phyloP scores from a whole-genome alignment of 2,113 vertebrate genomes.

The Rattus rattus region DNA sequence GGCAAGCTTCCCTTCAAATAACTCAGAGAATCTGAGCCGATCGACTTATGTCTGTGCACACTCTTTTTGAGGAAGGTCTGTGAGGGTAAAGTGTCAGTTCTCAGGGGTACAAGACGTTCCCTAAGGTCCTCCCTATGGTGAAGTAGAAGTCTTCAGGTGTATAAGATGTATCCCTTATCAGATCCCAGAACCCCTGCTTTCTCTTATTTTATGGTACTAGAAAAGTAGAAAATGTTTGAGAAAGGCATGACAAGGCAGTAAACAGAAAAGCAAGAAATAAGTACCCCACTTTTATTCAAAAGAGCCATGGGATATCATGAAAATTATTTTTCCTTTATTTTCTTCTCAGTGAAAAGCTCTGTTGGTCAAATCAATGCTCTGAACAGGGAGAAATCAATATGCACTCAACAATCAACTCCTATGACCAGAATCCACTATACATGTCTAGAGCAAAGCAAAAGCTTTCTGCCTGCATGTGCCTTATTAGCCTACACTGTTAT shows the following conservation, averaged over 20 bases:
- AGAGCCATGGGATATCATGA: background rate
- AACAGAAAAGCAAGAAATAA: background rate
- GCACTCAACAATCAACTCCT: background rate
- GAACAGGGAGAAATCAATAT: background rate
- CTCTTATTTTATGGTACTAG: accelerated
- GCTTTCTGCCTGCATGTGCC: background rate
- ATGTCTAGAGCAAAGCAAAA: background rate
- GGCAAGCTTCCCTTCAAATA: background rate
- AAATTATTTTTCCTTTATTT: background rate
- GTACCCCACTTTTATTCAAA: background rate
- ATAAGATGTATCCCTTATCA: background rate
- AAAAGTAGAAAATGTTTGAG: background rate
- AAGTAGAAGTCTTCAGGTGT: background rate
- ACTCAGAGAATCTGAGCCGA: background rate
- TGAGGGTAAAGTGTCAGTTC: background rate
- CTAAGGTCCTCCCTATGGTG: background rate
- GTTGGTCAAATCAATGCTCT: background rate
- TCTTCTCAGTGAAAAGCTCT: background rate
- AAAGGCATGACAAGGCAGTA: background rate
- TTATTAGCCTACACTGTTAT: background rate
- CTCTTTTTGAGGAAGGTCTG: background rate
- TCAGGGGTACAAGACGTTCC: background rate
- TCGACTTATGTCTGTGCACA: background rate
- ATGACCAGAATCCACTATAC: background rate
- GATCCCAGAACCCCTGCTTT: background rate